Conservation (phyloP, 2,113 vertebrate genomes). For the Corythaeola cristata region DNA sequence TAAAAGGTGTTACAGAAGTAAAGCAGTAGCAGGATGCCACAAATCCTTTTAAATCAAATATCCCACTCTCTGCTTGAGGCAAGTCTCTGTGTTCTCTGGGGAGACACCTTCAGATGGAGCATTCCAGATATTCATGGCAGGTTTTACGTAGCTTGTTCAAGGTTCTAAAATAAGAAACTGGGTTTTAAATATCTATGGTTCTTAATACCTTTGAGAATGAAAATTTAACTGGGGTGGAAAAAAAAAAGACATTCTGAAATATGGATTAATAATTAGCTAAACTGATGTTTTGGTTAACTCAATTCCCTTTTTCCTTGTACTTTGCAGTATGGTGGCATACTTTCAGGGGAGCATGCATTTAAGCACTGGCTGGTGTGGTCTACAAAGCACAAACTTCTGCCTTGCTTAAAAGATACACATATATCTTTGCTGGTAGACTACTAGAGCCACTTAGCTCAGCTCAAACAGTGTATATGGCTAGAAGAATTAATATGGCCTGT, state of each 20-base stretch:
- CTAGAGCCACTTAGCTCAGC: neutral
- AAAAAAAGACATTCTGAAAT: neutral
- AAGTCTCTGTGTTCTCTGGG: neutral
- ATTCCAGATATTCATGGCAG: neutral
- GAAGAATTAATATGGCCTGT: neutral
- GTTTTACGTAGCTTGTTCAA: neutral
- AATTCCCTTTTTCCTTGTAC: neutral
- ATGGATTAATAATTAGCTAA: neutral
- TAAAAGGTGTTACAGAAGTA: slow-evolving; percentile 11
- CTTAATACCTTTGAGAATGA: neutral
- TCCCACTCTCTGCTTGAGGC: neutral
- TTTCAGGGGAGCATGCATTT: neutral
- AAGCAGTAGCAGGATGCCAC: neutral
- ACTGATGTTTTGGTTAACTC: neutral
- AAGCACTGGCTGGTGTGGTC: neutral
- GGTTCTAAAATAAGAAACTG: neutral
- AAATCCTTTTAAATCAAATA: neutral
- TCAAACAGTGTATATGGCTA: neutral
- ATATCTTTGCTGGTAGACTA: neutral
- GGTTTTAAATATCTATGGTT: neutral
- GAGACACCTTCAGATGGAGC: neutral
- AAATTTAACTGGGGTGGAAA: neutral
- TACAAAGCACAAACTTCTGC: neutral
- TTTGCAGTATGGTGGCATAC: neutral
- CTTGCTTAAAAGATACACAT: neutral